phyloP scores from a whole-genome alignment of 2,113 vertebrate genomes.

The Holacanthus passer region DNA sequence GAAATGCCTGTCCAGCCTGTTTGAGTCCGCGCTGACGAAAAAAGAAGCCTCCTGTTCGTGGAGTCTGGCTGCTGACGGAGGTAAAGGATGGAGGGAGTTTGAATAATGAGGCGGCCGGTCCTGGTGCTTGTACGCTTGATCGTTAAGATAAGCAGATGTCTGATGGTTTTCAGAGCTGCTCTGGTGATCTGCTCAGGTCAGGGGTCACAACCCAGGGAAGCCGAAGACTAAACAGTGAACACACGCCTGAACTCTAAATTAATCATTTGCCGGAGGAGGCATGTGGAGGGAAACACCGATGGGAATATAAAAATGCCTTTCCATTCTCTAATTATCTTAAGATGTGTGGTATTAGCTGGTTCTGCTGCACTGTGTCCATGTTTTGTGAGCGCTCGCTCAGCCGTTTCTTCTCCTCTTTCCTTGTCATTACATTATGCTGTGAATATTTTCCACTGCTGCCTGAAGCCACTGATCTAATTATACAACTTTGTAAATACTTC shows the following conservation, averaged over 20 bases:
- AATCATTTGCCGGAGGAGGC: conserved; percentile 45
- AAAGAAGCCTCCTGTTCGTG: conserved; percentile 47
- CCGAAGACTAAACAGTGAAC: conserved; percentile 69
- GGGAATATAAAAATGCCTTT: conserved; percentile 51
- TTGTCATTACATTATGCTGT: conserved; percentile 66
- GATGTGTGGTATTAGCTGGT: conserved; percentile 48
- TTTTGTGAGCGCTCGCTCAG: conserved; percentile 38
- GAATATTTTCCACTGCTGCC: conserved; percentile 76
- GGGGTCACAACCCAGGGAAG: conserved; percentile 46
- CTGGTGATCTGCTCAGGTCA: conserved; percentile 62
- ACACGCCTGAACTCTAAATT: conserved; percentile 47
- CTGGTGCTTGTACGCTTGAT: conserved; percentile 18
- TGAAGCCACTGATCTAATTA: conserved; percentile 74
- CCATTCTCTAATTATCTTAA: conserved; percentile 64
- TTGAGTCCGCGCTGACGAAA: conserved; percentile 55
- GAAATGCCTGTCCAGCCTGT: conserved; percentile 81
- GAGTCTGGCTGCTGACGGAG: conserved; percentile 36
- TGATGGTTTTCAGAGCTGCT: conserved; percentile 67
- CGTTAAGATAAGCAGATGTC: conserved; percentile 70
- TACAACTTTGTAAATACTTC: conserved; percentile 75
- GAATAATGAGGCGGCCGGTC: conserved; percentile 45
- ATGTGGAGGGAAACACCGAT: conserved; percentile 28
- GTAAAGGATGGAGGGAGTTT: conserved; percentile 57
- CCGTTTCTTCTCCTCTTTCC: conserved; percentile 54
- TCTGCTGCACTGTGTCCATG: conserved; percentile 15